Evolutionary conservation across 1,140 invertebrate species (phyloP), one percentile per base, ranked within the genome.

Genomic region (Aricia agestis): DNA sequence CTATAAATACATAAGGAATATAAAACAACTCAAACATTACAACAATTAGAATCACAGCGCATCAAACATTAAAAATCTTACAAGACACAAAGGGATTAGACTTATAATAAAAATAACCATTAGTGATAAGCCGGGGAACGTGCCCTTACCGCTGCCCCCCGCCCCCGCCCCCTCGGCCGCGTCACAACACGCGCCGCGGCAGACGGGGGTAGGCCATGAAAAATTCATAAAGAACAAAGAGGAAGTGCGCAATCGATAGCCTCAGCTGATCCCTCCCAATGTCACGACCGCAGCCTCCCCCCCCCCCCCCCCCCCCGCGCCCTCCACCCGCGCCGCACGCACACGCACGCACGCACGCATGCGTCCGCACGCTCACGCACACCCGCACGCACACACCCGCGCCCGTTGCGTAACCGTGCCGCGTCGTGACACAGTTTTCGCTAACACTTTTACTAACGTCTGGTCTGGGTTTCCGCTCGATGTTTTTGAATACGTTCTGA

Each of bases 211-310:
- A 45, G 70, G 71, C 68, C 72, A 90, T 90, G 84, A 90, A 89
- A 89, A 84, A 88, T 86, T 86, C 85, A 89, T 89, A 89, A 85
- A 82, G 81, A 78, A 80, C 81, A 80, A 83, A 76, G 76, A 88
- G 86, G 87, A 89, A 89, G 88, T 85, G 76, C 73, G 79, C 72
- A 88, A 91, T 89, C 88, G 88, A 91, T 90, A 84, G 73, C 78
- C 78, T 86, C 87, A 89, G 87, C 87, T 89, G 87, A 86, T 89
- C 77, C 74, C 79, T 78, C 78, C 83, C 88, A 90, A 90, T 90
- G 88, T 90, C 86, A 88, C 79, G 85, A 86, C 75, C 83, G 76
- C 76, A 72, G 32, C 70, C 71, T 74, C 74, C 70, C 69, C 68
- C 69, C 68, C 70, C 72, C 61, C 3, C 1, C 25, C 1, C 25